Percentiles rank a stretch among this genome's conserved stretches.
phyloP scores from a whole-genome alignment of 2,888 invertebrate species.

The Pecten maximus region DNA sequence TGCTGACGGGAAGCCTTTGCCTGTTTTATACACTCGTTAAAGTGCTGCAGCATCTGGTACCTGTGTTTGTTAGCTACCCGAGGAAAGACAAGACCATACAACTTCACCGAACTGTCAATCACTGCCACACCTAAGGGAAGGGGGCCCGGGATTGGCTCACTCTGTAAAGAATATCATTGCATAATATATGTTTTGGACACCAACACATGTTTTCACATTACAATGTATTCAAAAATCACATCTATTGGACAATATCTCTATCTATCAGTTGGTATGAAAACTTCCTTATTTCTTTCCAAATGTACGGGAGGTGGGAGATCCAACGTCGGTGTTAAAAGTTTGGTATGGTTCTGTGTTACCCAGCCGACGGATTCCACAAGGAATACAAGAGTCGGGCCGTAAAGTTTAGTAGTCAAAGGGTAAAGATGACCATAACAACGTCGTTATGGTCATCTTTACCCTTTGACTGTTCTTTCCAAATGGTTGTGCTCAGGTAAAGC shows the following conservation, averaged over 20 bases:
- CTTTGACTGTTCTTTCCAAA: background rate
- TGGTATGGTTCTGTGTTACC: too few species aligned
- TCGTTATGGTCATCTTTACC: too few species aligned
- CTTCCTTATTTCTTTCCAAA: too few species aligned
- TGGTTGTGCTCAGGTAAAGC: background rate
- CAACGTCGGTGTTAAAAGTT: too few species aligned
- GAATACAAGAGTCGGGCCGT: too few species aligned
- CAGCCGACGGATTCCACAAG: too few species aligned
- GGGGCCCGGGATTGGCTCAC: slow-evolving; percentile 80
- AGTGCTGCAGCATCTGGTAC: slow-evolving; percentile 98
- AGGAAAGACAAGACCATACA: slow-evolving; percentile 97
- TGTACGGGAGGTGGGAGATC: too few species aligned
- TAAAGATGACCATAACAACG: too few species aligned
- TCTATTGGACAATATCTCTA: background rate
- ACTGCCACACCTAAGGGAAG: slow-evolving; percentile 97
- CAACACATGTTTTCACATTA: too few species aligned
- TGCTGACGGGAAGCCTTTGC: slow-evolving; percentile 96
- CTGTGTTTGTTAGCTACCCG: slow-evolving; percentile 95
- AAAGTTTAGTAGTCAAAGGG: too few species aligned
- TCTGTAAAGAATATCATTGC: slow-evolving; percentile 66
- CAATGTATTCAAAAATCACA: background rate
- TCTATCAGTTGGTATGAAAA: background rate
- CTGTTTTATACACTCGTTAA: slow-evolving; percentile 94
- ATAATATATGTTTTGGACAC: too few species aligned
- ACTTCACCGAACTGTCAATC: slow-evolving; percentile 94